These are phyloP conservation scores for Arnoldichthys spilopterus DNA, from an alignment of 2,797 vertebrate genomes.

Conservation along the genomic window DNA sequence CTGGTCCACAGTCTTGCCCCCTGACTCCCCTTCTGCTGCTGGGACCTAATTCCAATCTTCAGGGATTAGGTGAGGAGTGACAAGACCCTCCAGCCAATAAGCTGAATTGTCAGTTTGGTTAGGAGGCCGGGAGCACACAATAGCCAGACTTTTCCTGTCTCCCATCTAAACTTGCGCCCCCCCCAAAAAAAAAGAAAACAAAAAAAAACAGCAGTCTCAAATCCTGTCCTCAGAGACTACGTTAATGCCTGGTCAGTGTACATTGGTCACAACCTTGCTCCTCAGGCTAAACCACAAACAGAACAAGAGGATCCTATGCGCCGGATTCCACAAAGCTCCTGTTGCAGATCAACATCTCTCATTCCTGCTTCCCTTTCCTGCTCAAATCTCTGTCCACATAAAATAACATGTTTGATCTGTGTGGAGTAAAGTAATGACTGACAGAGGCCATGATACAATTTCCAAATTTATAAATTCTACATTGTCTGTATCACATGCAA, in stretches of 20 bases:
- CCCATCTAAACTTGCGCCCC: constrained; percentile 66
- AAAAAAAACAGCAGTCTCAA: constrained; percentile 65
- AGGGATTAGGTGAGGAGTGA: constrained; percentile 84
- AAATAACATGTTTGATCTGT: constrained; percentile 68
- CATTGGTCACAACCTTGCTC: constrained; percentile 61
- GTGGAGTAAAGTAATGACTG: constrained; percentile 39
- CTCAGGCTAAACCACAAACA: constrained; percentile 70
- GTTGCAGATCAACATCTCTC: constrained; percentile 63
- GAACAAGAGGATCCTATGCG: constrained; percentile 63
- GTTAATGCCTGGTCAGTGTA: constrained; percentile 62
- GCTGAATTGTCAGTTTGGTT: constrained; percentile 81
- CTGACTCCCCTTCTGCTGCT: constrained; percentile 55
- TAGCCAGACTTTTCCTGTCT: constrained; percentile 81
- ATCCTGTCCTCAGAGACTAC: constrained; percentile 66
- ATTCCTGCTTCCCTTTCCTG: constrained; percentile 78
- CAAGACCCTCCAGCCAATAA: constrained; percentile 83
- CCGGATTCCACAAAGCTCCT: constrained; percentile 56
- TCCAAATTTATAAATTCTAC: constrained; percentile 30
- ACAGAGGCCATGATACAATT: constrained; percentile 29
- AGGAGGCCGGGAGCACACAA: constrained; percentile 79
- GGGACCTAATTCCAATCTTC: constrained; percentile 73
- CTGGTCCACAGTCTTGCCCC: constrained; percentile 47
- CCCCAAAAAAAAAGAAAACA: no score
- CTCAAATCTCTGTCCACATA: constrained; percentile 67
- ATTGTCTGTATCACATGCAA: constrained; percentile 23